phyloP scores from a whole-genome alignment of 2,113 vertebrate genomes.

The Synchiropus splendidus region DNA sequence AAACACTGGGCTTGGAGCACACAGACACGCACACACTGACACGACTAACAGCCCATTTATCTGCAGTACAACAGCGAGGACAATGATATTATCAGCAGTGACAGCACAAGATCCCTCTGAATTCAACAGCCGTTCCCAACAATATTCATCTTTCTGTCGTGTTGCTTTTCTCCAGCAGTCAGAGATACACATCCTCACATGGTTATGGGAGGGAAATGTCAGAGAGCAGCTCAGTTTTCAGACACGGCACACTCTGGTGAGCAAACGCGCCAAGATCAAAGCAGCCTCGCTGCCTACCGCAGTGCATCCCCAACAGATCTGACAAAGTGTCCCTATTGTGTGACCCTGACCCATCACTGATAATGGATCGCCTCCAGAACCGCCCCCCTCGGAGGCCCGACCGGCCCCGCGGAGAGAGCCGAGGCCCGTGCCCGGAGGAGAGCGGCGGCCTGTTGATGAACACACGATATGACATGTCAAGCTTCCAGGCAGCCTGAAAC shows the following conservation, averaged over 20 bases:
- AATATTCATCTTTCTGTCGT: slow-evolving; percentile 26
- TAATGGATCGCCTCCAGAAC: slow-evolving; percentile 60
- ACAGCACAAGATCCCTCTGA: slow-evolving; percentile 17
- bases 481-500: slow-evolving; percentile 33
- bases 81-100: slow-evolving; percentile 24
- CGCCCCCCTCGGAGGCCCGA: slow-evolving; percentile 35
- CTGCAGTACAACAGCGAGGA: slow-evolving; percentile 39
- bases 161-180: slow-evolving; percentile 3
- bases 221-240: slow-evolving; percentile 60
- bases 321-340: slow-evolving; percentile 63
- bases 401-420: slow-evolving; percentile 23
- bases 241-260: slow-evolving; percentile 68
- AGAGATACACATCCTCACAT: slow-evolving; percentile 27
- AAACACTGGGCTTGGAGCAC: slow-evolving; percentile 50
- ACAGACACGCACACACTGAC: slow-evolving; percentile 32
- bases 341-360: slow-evolving; percentile 59
- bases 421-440: slow-evolving; percentile 11
- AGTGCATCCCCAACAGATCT: slow-evolving; percentile 56
- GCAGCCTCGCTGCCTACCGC: slow-evolving; percentile 57
- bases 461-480: slow-evolving; percentile 50
- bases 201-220: slow-evolving; percentile 47
- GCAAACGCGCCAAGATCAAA: slow-evolving; percentile 64
- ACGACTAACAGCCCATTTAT: slow-evolving; percentile 43
- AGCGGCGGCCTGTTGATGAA: slow-evolving; percentile 34
- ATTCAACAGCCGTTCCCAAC: slow-evolving; percentile 15